Base-by-base conservation (phyloP, 2,888 invertebrate genomes). In the Gisinianus flammeolus region DNA sequence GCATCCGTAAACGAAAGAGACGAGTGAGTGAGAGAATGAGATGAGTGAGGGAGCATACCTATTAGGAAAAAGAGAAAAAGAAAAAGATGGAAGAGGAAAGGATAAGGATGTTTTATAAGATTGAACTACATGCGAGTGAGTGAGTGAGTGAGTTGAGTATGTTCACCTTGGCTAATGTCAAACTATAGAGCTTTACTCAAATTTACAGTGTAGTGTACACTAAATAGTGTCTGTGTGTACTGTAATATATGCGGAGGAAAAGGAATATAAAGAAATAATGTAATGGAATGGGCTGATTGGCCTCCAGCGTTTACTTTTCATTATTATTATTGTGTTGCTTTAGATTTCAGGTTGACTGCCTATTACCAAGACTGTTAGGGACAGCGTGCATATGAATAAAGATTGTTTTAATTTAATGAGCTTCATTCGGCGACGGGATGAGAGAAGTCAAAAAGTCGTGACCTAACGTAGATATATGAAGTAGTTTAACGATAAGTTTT, bases 401-500 rank as follows among this genome's bases (percentile, higher is more conserved):
- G 12, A 62, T 62, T 26, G 33, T 62, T 73, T 62, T 73, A 62
- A 73, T 58, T 35, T 58, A 73, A 58, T 62, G 62, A 62, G 73
- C 26, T 33, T 62, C 22, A 31, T 58, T 58, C 24, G 73, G 44
- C 73, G 26, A 62, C 33, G 56, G 24, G 31, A 62, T 12, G 24
- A 62, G 62, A 73, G 22, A 31, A 73, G 73, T 73, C 73, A 62
- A 73, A 73, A 73, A 73, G 73, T 73, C 73, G 73, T 73, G 73
- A 73, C 73, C 73, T 33, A 62, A 24, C 62, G 62, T 33, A 62
- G 35, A 64, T 73, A 73, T 73, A 62, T 73, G 73, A 73, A 73
- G 64, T 73, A 73, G 73, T 64, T 24, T 54, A 22, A 33, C 19
- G 26, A 70, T 33, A 68, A 56, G 44, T 68, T 68, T 68, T 68